Evolutionary conservation across 2,113 vertebrate species (phyloP).

Genomic region (Podiceps cristatus): DNA sequence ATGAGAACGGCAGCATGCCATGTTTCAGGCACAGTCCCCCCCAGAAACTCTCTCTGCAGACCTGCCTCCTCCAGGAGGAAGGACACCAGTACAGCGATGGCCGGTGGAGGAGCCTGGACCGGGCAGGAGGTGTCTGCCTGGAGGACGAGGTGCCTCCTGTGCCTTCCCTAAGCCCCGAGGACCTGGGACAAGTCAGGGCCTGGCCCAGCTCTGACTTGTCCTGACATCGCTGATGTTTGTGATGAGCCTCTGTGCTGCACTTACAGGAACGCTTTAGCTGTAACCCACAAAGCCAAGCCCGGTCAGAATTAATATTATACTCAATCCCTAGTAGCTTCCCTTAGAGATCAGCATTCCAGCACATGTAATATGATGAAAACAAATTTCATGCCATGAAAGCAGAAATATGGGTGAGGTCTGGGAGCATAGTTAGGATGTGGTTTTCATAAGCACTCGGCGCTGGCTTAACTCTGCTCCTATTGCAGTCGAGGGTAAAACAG

Average conservation of each 20-base stretch:
- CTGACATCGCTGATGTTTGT: background rate
- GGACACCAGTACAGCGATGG: background rate
- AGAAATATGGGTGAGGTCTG: constrained; percentile 64
- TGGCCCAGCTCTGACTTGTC: background rate
- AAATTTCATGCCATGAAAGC: constrained; percentile 62
- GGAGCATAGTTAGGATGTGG: constrained; percentile 58
- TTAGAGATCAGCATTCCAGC: constrained; percentile 47
- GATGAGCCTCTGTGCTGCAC: background rate
- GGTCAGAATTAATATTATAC: constrained; percentile 22
- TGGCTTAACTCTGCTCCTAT: constrained; percentile 48
- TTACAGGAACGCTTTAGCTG: background rate
- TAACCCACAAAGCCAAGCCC: constrained; percentile 49
- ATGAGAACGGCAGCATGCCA: background rate
- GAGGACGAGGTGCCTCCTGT: background rate
- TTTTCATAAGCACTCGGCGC: constrained; percentile 14
- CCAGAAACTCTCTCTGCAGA: background rate
- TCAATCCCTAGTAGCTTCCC: constrained; percentile 33
- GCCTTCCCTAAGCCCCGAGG: background rate
- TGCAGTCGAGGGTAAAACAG: constrained; percentile 29
- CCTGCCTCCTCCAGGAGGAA: background rate
- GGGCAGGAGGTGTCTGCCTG: background rate
- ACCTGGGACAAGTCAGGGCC: background rate
- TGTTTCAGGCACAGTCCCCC: background rate
- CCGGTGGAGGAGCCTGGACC: background rate
- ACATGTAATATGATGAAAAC: constrained; percentile 54